Evolutionary conservation across 2,797 vertebrate genomes (phyloP), one percentile per base, ranked within the genome.

Genomic region (Anabas testudineus): DNA sequence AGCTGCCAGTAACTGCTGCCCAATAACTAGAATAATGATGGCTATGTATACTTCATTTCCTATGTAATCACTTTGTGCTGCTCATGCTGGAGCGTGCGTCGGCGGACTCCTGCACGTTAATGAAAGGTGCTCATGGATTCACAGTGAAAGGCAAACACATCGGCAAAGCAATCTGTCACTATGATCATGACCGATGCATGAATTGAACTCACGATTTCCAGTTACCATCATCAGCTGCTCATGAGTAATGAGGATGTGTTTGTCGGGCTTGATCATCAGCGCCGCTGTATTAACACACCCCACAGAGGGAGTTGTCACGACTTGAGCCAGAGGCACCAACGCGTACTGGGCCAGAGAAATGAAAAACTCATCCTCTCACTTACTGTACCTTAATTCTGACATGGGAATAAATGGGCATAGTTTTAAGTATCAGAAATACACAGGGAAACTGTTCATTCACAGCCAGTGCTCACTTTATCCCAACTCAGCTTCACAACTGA

Each of bases 181-280:
- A 3, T 13, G 59, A 69, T 81, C 67, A 56, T 56, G 73, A 66
- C 52, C 14, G 39, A 57, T 60, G 62, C 56, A 7, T 14, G 34
- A 57, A 54, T 47, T 15, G 57, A 52, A 79, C 37, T 57, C 72
- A 60, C 9, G 10, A 61, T 57, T 82, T 81, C 58, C 76, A 74
- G 67, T 58, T 24, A 21, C 55, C 34, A 18, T 78, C 66, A 56
- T 77, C 58, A 49, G 67, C 68, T 26, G 55, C 42, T 77, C 19
- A 10, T 34, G 71, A 78, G 56, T 83, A 78, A 87, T 83, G 76
- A 82, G 61, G 71, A 70, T 37, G 69, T 48, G 77, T 65, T 78
- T 41, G 60, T 45, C 21, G 58, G 54, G 72, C 24, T 5, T 19
- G 37, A 71, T 74, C 53, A 36, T 64, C 69, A 58, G 39, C 32